Evolutionary conservation across 2,797 vertebrate genomes (phyloP).

Genomic region (Erpetoichthys calabaricus): DNA sequence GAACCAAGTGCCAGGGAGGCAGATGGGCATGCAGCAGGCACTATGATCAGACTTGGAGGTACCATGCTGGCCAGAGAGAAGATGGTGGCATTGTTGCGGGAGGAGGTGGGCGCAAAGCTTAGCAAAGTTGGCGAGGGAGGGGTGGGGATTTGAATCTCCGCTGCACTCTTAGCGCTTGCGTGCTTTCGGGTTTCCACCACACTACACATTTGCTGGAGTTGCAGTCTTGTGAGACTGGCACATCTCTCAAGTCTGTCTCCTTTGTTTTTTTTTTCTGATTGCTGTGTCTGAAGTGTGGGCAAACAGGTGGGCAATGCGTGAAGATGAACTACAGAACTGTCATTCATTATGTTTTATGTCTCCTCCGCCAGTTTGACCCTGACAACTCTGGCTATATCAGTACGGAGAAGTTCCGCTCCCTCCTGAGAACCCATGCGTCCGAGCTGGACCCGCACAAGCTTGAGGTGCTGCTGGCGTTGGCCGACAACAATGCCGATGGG

Average conservation of each 20-base stretch:
- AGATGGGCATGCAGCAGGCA: neutral
- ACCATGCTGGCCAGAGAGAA: too few species aligned
- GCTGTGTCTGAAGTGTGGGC: conserved; percentile 10
- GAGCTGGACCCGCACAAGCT: conserved; percentile 88
- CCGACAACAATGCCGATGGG: conserved; percentile 77
- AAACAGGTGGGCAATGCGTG: neutral
- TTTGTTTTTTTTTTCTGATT: conserved; percentile 27
- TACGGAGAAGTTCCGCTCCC: conserved; percentile 75
- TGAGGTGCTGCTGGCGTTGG: conserved; percentile 83
- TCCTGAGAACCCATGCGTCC: conserved; percentile 73
- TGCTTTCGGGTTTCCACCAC: too few species aligned
- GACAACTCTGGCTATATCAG: conserved; percentile 87
- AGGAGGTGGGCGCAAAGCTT: conserved; percentile 16
- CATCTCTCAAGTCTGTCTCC: conserved; percentile 20
- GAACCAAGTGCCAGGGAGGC: conserved; percentile 5
- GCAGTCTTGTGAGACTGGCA: neutral
- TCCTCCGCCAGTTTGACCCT: conserved; percentile 62
- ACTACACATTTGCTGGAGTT: too few species aligned
- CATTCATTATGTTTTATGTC: too few species aligned
- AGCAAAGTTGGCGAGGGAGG: conserved; percentile 12
- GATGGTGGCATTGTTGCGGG: neutral
- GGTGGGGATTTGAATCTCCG: neutral
- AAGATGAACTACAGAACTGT: too few species aligned
- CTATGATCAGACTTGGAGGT: too few species aligned
- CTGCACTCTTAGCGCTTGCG: conserved; percentile 3